A percentile compares a stretch with the other conserved stretches of the same genome.
Conservation (phyloP, 2,888 invertebrate species). For the Zaprionus bogoriensis region DNA sequence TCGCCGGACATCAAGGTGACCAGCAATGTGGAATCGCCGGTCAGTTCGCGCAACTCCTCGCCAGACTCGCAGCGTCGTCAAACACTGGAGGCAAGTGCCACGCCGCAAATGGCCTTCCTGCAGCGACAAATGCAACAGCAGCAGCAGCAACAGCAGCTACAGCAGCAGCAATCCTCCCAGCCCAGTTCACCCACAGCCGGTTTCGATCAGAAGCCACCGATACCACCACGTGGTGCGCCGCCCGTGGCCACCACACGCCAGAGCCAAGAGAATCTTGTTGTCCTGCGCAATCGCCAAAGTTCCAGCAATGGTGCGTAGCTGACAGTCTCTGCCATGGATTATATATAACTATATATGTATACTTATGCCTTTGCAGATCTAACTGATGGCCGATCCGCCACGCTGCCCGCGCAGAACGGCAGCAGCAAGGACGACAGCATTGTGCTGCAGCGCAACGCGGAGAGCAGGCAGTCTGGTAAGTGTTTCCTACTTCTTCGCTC, state of each 20-base stretch:
- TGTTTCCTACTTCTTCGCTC: no score
- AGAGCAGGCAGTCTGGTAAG: constrained; percentile 81
- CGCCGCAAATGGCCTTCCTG: constrained; percentile 84
- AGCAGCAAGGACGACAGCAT: constrained; percentile 76
- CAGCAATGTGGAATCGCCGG: constrained; percentile 84
- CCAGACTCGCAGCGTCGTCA: constrained; percentile 84
- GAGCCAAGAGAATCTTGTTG: constrained; percentile 81
- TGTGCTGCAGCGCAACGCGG: constrained; percentile 79
- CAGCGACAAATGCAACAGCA: constrained; percentile 83
- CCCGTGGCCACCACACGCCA: constrained; percentile 84
- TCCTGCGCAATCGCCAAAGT: constrained; percentile 77
- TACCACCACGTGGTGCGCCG: constrained; percentile 85
- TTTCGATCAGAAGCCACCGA: constrained; percentile 84
- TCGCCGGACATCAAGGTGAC: constrained; percentile 81
- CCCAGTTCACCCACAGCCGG: constrained; percentile 75
- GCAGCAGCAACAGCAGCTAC: constrained; percentile 74
- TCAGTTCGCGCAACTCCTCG: constrained; percentile 85
- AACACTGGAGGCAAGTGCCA: constrained; percentile 81
- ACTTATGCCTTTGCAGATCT: constrained; percentile 56
- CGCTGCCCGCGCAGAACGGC: constrained; percentile 80
- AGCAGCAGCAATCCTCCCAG: constrained; percentile 62
- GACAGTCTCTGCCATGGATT: background rate
- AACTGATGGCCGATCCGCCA: constrained; percentile 76
- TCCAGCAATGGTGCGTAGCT: constrained; percentile 73
- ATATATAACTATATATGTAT: background rate